Evolutionary conservation across 2,888 invertebrate species (phyloP), one percentile per base, ranked within the genome.

Genomic region (Ashinkailepas kermadecensis): DNA sequence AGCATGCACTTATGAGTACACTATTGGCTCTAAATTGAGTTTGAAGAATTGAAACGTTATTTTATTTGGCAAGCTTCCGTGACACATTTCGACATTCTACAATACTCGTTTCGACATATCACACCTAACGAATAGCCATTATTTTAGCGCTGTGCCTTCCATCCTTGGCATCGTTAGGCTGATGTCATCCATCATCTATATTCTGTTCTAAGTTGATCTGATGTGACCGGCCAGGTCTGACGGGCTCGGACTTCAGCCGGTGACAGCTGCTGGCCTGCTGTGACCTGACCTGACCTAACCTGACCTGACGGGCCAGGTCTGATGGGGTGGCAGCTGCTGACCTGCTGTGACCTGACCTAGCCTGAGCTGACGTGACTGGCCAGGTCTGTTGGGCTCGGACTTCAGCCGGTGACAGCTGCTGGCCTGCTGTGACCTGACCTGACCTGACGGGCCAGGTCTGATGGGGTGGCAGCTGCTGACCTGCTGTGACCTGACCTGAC

Each of bases 331-430:
- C 74, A 56, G 74, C 74, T 56, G 74, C 15, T 54, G 56, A 23
- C 74, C 54, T 8, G 21, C 13, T 59, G 59, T 59, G 59, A 13
- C 4, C 59, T 39, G 39, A 39, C 4, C 39, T 8, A 10, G 0
- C 4, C 39, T 39, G 39, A n/a, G n/a, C n/a, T n/a, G n/a, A n/a
- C n/a, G n/a, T n/a, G n/a, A n/a, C n/a, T n/a, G n/a, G 12, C 3
- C 74, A 74, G 74, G 74, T 74, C 74, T 74, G 74, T 56, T 54
- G 10, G 74, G 74, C 21, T 74, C 74, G 74, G 74, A 74, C 6
- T 56, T 18, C 21, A 54, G 74, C 54, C 56, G 74, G 54, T 54
- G 56, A 0, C 74, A 74, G 74, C 74, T 74, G 74, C 13, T 56
- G 54, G 18, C 74, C 74, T 8, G 12, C 6, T 18, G 21, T 0